phyloP scores from a whole-genome alignment of 2,888 invertebrate genomes.

The Luperina nickerlii region DNA sequence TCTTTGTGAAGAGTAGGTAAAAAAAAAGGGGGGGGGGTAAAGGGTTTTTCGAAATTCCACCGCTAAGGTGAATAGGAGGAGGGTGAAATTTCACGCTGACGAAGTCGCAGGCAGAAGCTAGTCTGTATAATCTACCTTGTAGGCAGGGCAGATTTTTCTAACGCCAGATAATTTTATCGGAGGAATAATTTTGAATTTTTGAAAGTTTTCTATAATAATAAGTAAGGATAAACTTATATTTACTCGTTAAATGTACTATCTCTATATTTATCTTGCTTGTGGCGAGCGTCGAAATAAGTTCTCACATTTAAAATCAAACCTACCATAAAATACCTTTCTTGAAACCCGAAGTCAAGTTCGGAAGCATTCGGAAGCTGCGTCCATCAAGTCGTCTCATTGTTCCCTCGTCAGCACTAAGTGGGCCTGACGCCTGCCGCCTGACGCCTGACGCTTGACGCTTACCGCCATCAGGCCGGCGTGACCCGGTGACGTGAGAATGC shows the following conservation, averaged over 20 bases:
- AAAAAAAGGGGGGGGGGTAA: too few relatives aligned
- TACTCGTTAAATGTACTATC: neutral
- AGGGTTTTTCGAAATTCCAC: too few relatives aligned
- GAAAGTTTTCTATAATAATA: neutral
- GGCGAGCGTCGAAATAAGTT: neutral
- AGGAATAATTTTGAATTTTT: too few relatives aligned
- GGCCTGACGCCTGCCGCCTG: slow-evolving; percentile 49
- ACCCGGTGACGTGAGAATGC: slow-evolving; percentile 61
- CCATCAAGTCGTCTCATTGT: slow-evolving; percentile 59
- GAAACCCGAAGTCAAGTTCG: slow-evolving; percentile 21
- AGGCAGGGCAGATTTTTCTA: too few relatives aligned
- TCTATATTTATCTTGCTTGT: neutral
- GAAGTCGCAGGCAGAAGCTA: too few relatives aligned
- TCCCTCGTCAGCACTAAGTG: slow-evolving; percentile 64
- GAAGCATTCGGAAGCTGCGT: slow-evolving; percentile 39
- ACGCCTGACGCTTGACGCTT: slow-evolving; percentile 22
- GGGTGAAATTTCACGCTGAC: too few relatives aligned
- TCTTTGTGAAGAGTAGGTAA: too few relatives aligned
- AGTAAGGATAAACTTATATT: too few relatives aligned
- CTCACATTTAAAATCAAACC: neutral
- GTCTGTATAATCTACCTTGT: too few relatives aligned
- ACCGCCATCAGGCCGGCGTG: slow-evolving; percentile 46
- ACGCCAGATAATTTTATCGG: too few relatives aligned
- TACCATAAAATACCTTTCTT: slow-evolving; percentile 7
- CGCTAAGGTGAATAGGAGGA: too few relatives aligned